A percentile compares a stretch with the other conserved stretches of the same genome.
Evolutionary conservation across 30 jellyfish, hydroid and myxozoan species (phyloP).

Genomic region (Sanderia malayensis): DNA sequence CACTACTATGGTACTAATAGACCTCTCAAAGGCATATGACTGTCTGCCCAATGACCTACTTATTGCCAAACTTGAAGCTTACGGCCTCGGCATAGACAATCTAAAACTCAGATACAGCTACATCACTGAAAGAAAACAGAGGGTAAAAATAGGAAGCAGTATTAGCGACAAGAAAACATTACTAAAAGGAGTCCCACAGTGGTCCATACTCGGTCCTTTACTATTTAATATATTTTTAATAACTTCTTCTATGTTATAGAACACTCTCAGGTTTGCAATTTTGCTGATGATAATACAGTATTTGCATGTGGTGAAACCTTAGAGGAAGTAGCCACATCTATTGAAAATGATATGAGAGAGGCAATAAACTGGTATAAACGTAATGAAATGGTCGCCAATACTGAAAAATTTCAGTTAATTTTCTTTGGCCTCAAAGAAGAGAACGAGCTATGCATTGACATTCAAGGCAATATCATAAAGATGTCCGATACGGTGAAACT

Average conservation of each 20-base stretch:
- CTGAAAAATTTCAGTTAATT: constrained; percentile 13
- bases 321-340: constrained; percentile 36
- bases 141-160: constrained; percentile 32
- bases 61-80: constrained; percentile 34
- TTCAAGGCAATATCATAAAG: constrained; percentile 27
- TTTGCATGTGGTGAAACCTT: constrained; percentile 53
- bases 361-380: constrained; percentile 42
- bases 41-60: constrained; percentile 33
- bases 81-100: constrained; percentile 46
- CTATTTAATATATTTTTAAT: constrained; percentile 15
- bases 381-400: constrained; percentile 41
- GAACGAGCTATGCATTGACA: constrained; percentile 27
- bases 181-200: constrained; percentile 36
- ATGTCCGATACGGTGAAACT: constrained; percentile 29
- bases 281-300: constrained; percentile 35
- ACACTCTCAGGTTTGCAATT: constrained; percentile 54
- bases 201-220: constrained; percentile 21
- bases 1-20: constrained; percentile 29
- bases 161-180: constrained; percentile 20
- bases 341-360: constrained; percentile 35
- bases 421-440: constrained; percentile 15
- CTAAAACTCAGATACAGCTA: constrained; percentile 24
- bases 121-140: constrained; percentile 39
- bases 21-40: constrained; percentile 33
- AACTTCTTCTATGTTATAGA: constrained; percentile 20